A percentile compares a stretch with the other conserved stretches of the same genome.
phyloP scores from a whole-genome alignment of 2,888 invertebrate species.

The Dorcus parallelipipedus region DNA sequence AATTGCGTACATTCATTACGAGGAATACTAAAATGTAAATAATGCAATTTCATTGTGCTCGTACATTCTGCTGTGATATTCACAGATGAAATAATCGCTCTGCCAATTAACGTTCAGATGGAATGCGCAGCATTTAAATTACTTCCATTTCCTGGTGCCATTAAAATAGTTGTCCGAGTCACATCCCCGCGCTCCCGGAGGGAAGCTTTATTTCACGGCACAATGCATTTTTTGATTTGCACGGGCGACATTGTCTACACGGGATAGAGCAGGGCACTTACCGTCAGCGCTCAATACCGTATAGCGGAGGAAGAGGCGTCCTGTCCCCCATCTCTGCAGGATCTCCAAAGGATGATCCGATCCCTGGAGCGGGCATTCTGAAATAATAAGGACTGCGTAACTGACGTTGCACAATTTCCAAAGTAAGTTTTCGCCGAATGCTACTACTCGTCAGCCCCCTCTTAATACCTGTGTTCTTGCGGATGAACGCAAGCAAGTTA shows the following conservation, averaged over 20 bases:
- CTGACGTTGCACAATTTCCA: neutral
- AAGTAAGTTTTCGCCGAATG: neutral
- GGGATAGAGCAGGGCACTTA: conserved; percentile 28
- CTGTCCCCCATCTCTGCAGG: conserved; percentile 57
- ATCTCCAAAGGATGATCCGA: conserved; percentile 61
- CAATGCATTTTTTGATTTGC: no score
- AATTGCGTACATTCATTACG: no score
- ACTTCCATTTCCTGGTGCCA: neutral
- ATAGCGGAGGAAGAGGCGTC: conserved; percentile 61
- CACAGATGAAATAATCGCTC: no score
- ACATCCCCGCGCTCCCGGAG: no score
- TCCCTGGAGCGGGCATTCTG: conserved; percentile 61
- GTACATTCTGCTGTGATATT: no score
- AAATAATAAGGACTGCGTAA: conserved; percentile 33
- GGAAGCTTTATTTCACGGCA: no score
- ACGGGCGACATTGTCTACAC: neutral
- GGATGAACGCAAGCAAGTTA: neutral
- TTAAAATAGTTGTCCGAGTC: neutral
- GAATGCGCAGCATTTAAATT: no score
- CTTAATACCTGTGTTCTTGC: neutral
- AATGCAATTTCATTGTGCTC: no score
- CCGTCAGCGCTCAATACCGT: conserved; percentile 44
- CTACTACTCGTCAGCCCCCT: neutral
- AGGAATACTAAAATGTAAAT: no score
- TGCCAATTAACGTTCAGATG: no score